Conservation (phyloP, 2,113 vertebrate species). For the Choloepus hoffmanni region DNA sequence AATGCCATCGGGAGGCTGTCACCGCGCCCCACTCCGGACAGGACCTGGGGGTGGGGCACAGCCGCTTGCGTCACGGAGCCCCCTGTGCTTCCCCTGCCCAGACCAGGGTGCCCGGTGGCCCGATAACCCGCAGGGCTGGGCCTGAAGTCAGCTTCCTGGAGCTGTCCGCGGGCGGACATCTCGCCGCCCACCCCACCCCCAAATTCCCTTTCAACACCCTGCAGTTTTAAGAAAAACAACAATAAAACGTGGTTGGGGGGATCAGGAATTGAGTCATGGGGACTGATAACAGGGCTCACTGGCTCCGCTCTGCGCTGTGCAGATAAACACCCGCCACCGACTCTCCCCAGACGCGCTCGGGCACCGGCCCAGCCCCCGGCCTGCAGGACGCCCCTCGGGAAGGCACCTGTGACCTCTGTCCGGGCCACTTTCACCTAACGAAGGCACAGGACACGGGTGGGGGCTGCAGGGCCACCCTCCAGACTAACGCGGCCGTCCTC, state of each 20-base stretch:
- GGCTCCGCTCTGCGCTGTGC: slow-evolving; percentile 16
- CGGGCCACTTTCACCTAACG: too few species aligned
- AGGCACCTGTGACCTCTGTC: too few species aligned
- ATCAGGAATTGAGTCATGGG: slow-evolving; percentile 78
- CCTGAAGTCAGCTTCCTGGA: slow-evolving; percentile 83
- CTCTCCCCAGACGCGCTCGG: neutral
- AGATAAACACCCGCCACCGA: neutral
- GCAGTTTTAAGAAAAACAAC: slow-evolving; percentile 72
- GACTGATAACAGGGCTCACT: slow-evolving; percentile 52
- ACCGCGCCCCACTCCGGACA: slow-evolving; percentile 62
- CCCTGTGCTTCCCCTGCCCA: slow-evolving; percentile 73
- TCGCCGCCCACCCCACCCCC: slow-evolving; percentile 29
- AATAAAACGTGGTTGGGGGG: slow-evolving; percentile 59
- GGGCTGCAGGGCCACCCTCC: too few species aligned
- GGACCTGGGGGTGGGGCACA: slow-evolving; percentile 72
- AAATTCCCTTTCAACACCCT: slow-evolving; percentile 52
- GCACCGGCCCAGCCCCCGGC: neutral
- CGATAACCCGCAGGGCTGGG: neutral
- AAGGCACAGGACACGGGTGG: too few species aligned
- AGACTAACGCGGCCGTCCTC: too few species aligned
- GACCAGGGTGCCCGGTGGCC: slow-evolving; percentile 45
- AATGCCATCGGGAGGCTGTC: slow-evolving; percentile 83
- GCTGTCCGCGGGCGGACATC: slow-evolving; percentile 24
- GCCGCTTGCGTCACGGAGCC: slow-evolving; percentile 80
- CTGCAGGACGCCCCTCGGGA: too few species aligned